Conservation (phyloP, 2,113 vertebrate genomes). For the Psilopogon haemacephalus region DNA sequence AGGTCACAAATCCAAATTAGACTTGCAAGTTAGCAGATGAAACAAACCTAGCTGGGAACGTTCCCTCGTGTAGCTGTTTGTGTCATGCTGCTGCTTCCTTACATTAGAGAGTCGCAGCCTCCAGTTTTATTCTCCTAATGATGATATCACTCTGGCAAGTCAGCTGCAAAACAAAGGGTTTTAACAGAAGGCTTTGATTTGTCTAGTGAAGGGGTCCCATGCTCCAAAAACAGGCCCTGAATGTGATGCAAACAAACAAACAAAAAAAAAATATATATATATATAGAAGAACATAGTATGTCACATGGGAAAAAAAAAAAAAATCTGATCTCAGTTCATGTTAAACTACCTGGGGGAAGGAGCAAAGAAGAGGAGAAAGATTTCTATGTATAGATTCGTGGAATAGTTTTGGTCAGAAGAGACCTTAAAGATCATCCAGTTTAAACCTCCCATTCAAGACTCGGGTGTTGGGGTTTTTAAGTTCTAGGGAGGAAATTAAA, state of each 20-base stretch:
- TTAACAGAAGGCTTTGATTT: neutral
- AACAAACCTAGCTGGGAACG: neutral
- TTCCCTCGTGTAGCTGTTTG: neutral
- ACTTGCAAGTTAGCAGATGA: neutral
- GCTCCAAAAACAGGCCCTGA: neutral
- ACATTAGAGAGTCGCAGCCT: neutral
- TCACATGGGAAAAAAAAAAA: neutral
- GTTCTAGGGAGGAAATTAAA: neutral
- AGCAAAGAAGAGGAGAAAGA: neutral
- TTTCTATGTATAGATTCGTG: neutral
- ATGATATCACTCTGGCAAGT: neutral
- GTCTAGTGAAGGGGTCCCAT: neutral
- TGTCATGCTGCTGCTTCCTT: neutral
- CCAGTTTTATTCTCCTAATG: neutral
- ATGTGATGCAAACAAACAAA: neutral
- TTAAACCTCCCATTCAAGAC: too few species aligned
- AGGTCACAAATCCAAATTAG: constrained; percentile 19
- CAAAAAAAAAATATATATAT: neutral
- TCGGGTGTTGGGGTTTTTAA: neutral
- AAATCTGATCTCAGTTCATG: neutral
- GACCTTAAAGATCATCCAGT: too few species aligned
- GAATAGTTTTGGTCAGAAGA: too few species aligned
- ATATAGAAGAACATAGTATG: fast-evolving
- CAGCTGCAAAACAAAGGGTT: neutral
- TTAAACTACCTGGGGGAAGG: neutral